These are phyloP conservation scores for Parotocinclus haroldoi DNA, from an alignment of 2,797 vertebrate genomes.

Conservation along the genomic window DNA sequence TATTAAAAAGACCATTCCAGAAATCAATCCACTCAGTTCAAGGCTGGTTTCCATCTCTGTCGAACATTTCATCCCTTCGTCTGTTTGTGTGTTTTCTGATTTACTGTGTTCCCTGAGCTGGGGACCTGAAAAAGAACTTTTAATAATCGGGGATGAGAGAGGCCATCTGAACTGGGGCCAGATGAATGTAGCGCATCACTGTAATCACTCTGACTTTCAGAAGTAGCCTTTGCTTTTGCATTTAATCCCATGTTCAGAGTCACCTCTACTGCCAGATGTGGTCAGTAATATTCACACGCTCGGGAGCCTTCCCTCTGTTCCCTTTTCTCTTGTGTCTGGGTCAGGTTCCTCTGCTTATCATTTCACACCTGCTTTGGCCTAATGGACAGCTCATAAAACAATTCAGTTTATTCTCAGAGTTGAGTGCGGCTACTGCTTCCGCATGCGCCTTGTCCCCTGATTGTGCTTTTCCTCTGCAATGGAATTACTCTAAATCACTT, in stretches of 20 bases:
- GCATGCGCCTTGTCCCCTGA: no score
- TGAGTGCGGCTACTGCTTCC: no score
- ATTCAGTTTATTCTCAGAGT: no score
- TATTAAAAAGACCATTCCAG: background rate
- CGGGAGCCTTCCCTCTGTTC: background rate
- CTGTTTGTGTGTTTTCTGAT: constrained; percentile 43
- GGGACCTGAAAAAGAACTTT: constrained; percentile 41
- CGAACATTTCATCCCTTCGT: constrained; percentile 21
- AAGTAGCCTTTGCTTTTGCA: constrained; percentile 35
- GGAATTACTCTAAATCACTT: no score
- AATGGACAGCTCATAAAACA: no score
- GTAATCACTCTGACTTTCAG: constrained; percentile 65
- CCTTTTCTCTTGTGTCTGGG: constrained; percentile 4
- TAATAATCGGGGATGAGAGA: constrained; percentile 46
- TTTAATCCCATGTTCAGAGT: constrained; percentile 31
- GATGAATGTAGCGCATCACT: constrained; percentile 40
- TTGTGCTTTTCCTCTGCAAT: no score
- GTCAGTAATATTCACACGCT: constrained; percentile 17
- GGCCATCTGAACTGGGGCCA: constrained; percentile 52
- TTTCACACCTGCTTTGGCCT: background rate
- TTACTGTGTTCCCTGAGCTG: constrained; percentile 25
- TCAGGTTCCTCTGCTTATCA: constrained; percentile 4
- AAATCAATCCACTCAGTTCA: constrained; percentile 28
- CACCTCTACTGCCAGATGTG: constrained; percentile 46
- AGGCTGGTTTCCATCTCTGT: constrained; percentile 13